phyloP scores from a whole-genome alignment of 2,888 invertebrate species.

The Thecophora atra region DNA sequence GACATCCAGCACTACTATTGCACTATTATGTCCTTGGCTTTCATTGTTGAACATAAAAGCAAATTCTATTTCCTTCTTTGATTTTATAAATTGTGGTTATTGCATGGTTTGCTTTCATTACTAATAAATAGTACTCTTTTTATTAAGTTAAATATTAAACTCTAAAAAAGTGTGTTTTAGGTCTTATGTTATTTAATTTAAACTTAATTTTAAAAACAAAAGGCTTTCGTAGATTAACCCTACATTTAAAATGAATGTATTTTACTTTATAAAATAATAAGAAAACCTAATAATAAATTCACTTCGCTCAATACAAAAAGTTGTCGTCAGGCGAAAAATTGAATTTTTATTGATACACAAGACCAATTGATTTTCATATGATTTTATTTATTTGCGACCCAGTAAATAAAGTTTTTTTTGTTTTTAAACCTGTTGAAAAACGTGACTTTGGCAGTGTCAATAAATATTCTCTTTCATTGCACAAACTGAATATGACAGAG shows the following conservation, averaged over 20 bases:
- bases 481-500: too few species aligned
- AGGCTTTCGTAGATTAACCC: too few species aligned
- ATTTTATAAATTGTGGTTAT: too few species aligned
- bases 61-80: too few species aligned
- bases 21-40: too few species aligned
- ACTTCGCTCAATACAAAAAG: too few species aligned
- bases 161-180: too few species aligned
- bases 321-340: background rate
- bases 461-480: background rate
- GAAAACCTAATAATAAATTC: background rate
- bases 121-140: too few species aligned
- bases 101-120: too few species aligned
- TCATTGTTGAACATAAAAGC: too few species aligned
- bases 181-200: background rate
- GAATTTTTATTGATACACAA: background rate
- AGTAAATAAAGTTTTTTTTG: background rate
- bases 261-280: background rate
- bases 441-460: background rate
- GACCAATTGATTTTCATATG: background rate
- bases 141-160: too few species aligned
- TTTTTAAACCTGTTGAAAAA: background rate
- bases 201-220: background rate
- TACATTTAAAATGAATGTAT: background rate
- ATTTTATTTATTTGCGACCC: background rate
- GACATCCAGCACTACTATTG: too few species aligned